These are phyloP conservation scores for Cheilosia grossa DNA, from an alignment of 2,888 invertebrate genomes.

Conservation along the genomic window DNA sequence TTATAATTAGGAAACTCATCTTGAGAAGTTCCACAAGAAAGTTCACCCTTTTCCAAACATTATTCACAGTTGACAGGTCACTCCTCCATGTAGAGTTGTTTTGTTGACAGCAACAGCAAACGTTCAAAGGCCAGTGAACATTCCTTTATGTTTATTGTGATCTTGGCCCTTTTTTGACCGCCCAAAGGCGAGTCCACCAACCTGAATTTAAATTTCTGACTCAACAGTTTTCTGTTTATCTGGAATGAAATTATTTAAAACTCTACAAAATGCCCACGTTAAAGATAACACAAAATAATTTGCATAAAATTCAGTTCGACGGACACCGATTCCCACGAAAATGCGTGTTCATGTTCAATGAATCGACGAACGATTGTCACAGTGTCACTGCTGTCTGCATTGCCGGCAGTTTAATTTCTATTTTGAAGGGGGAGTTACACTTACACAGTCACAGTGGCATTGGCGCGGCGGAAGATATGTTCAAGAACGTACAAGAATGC, in stretches of 20 bases:
- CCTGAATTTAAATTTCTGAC: slow-evolving; percentile 48
- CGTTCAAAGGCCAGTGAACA: slow-evolving; percentile 17
- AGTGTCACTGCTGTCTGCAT: background rate
- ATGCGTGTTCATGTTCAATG: slow-evolving; percentile 43
- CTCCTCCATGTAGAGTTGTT: slow-evolving; percentile 22
- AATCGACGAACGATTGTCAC: slow-evolving; percentile 62
- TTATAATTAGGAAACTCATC: slow-evolving; percentile 40
- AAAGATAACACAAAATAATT: slow-evolving; percentile 41
- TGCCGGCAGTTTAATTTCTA: background rate
- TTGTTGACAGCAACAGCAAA: slow-evolving; percentile 13
- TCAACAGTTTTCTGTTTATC: slow-evolving; percentile 14
- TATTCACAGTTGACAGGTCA: slow-evolving; percentile 69
- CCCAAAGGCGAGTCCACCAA: slow-evolving; percentile 9
- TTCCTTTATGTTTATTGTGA: slow-evolving; percentile 18
- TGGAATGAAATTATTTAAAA: slow-evolving; percentile 28
- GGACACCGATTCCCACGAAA: background rate
- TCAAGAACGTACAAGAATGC: slow-evolving; percentile 45
- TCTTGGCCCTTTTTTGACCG: slow-evolving; percentile 21
- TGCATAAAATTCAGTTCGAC: slow-evolving; percentile 61
- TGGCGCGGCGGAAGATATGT: slow-evolving; percentile 42
- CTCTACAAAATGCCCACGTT: slow-evolving; percentile 45
- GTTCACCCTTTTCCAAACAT: slow-evolving; percentile 60
- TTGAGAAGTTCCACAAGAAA: slow-evolving; percentile 30
- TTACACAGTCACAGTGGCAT: background rate
- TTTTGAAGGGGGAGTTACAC: background rate